phyloP scores from a whole-genome alignment of 1,140 invertebrate genomes.

The Ceratina calcarata region DNA sequence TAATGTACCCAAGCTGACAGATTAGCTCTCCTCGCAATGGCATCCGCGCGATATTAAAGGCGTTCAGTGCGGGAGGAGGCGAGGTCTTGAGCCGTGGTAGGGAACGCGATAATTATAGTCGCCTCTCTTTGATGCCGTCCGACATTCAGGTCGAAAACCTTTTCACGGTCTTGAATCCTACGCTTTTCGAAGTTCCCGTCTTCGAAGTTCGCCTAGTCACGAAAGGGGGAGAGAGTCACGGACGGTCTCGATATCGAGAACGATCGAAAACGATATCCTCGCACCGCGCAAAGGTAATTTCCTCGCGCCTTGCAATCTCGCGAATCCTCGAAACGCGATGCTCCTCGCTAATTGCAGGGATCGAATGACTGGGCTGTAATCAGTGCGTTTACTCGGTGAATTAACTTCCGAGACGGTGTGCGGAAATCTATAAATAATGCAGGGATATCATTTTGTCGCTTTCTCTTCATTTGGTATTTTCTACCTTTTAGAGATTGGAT shows the following conservation, averaged over 20 bases:
- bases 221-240: neutral
- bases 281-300: neutral
- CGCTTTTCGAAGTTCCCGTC: neutral
- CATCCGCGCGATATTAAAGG: neutral
- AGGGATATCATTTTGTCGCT: neutral
- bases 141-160: neutral
- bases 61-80: neutral
- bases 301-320: conserved; percentile 10
- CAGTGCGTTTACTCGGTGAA: neutral
- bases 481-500: too few species aligned
- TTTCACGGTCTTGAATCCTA: neutral
- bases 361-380: neutral
- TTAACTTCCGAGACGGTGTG: neutral
- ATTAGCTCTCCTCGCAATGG: neutral
- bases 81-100: neutral
- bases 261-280: neutral
- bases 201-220: neutral
- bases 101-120: neutral
- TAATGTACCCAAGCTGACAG: neutral
- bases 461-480: too few species aligned
- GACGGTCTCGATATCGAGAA: neutral
- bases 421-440: neutral
- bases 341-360: conserved; percentile 19
- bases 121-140: neutral
- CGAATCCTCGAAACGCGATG: conserved; percentile 18